Conservation (phyloP, 2,113 vertebrate species). For the Pseudopodoces humilis region DNA sequence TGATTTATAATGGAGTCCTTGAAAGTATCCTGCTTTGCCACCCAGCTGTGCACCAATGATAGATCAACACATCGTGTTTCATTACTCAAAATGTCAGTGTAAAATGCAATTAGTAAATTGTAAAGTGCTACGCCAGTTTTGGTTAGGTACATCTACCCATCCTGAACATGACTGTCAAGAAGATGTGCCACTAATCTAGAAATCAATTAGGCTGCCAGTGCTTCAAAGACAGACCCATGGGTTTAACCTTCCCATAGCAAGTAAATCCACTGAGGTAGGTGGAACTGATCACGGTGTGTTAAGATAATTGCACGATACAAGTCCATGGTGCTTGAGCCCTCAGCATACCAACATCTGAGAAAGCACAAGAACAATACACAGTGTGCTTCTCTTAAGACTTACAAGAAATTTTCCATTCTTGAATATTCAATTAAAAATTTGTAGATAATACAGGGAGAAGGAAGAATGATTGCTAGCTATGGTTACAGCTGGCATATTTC, state of each 20-base stretch:
- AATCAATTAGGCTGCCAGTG: not conserved
- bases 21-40: not conserved
- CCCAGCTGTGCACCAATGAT: not conserved
- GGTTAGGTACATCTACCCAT: not conserved
- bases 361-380: not conserved
- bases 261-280: not conserved
- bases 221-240: not conserved
- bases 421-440: not conserved
- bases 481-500: constrained; percentile 14
- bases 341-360: not conserved
- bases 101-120: not conserved
- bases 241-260: not conserved
- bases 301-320: not conserved
- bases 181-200: not conserved
- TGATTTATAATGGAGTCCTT: not conserved
- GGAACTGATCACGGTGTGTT: not conserved
- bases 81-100: not conserved
- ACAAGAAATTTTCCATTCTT: not conserved
- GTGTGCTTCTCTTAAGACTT: not conserved
- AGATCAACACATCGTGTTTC: not conserved
- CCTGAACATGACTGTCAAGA: not conserved
- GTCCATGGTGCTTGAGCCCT: not conserved
- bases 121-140: not conserved
- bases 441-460: not conserved
- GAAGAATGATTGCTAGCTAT: not conserved